These are phyloP conservation scores for Microctonus hyperodae DNA, from an alignment of 2,888 invertebrate genomes.

Conservation along the genomic window DNA sequence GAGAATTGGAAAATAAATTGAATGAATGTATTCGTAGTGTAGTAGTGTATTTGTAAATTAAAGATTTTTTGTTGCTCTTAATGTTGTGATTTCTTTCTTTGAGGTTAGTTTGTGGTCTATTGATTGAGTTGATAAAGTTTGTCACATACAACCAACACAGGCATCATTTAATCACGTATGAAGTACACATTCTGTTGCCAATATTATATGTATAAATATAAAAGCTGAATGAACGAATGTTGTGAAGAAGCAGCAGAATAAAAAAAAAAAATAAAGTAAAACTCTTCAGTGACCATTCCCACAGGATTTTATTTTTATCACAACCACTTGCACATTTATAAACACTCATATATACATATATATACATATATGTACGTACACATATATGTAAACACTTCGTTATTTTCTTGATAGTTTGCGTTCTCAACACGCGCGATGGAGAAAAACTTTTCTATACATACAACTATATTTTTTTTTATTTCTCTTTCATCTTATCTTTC, in stretches of 20 bases:
- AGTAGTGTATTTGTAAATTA: too few species aligned
- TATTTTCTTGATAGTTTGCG: slow-evolving; percentile 19
- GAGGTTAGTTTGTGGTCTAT: background rate
- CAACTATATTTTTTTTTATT: background rate
- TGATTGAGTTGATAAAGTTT: slow-evolving; percentile 1
- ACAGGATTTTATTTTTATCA: slow-evolving; percentile 18
- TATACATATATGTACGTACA: background rate
- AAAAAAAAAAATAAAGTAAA: slow-evolving; percentile 1
- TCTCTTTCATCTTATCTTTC: slow-evolving; percentile 10
- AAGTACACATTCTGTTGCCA: background rate
- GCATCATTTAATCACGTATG: background rate
- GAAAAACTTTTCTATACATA: background rate
- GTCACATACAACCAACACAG: background rate
- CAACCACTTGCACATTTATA: background rate
- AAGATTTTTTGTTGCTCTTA: background rate
- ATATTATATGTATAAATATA: background rate
- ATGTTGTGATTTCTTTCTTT: background rate
- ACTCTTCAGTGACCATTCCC: slow-evolving; percentile 2
- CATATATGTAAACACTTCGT: slow-evolving; percentile 11
- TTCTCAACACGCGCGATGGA: background rate
- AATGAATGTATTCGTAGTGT: background rate
- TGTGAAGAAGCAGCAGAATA: background rate
- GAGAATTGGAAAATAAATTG: background rate
- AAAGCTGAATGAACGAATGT: background rate
- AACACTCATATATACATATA: background rate